Percentiles rank a stretch among this genome's conserved stretches.
phyloP scores from a whole-genome alignment of 2,888 invertebrate species.

The Sinotaia quadrata region DNA sequence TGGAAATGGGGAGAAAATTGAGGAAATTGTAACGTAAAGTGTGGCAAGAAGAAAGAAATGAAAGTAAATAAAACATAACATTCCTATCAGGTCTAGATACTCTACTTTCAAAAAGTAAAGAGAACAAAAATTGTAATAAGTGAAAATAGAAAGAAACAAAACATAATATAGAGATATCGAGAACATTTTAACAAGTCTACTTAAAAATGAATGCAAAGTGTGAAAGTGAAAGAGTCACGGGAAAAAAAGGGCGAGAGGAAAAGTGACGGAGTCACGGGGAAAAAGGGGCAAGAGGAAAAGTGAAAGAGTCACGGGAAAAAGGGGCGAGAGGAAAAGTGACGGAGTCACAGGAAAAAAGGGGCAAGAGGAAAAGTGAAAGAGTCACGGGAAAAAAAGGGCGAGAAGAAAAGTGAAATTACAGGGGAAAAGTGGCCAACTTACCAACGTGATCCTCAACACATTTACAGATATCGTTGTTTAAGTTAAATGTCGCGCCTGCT shows the following conservation, averaged over 20 bases:
- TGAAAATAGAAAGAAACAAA: no score
- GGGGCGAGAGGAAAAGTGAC: background rate
- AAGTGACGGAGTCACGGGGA: background rate
- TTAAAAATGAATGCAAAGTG: no score
- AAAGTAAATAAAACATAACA: no score
- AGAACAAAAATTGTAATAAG: no score
- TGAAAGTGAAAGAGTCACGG: background rate
- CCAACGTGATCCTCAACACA: background rate
- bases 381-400: background rate
- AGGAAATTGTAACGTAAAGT: no score
- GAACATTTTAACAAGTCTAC: no score
- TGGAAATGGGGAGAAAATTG: no score
- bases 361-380: background rate
- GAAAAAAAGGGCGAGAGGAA: background rate
- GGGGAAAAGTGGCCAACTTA: background rate
- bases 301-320: background rate
- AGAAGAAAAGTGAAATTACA: background rate
- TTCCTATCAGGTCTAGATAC: no score
- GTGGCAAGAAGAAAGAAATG: no score
- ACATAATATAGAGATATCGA: no score
- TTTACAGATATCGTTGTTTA: background rate
- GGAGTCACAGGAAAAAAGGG: background rate
- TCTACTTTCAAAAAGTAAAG: no score
- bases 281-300: no score
- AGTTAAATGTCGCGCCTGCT: background rate